phyloP scores from a whole-genome alignment of 2,888 invertebrate species.

The Plagodis dolabraria region DNA sequence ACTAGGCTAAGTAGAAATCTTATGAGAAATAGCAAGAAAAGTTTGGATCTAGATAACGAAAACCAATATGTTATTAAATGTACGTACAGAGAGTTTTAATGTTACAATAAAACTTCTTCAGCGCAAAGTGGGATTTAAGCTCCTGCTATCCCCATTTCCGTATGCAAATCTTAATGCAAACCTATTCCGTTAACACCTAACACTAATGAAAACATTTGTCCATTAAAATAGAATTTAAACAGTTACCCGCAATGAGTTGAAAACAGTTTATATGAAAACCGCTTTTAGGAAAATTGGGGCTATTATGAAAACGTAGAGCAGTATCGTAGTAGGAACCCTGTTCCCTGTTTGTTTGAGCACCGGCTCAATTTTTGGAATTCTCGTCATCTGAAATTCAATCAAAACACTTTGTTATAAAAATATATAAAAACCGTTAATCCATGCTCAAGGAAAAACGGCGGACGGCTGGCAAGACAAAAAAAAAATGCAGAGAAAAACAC shows the following conservation, averaged over 20 bases:
- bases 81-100: too few species aligned
- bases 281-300: constrained; percentile 27
- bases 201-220: constrained; percentile 29
- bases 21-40: too few species aligned
- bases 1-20: too few species aligned
- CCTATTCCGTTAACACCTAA: constrained; percentile 25
- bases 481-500: too few species aligned
- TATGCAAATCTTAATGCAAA: constrained; percentile 25
- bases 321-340: constrained; percentile 5
- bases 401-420: too few species aligned
- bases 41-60: too few species aligned
- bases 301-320: constrained; percentile 53
- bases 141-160: constrained; percentile 9
- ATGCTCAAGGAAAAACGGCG: too few species aligned
- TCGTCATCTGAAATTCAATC: too few species aligned
- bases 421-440: too few species aligned
- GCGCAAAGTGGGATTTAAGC: constrained; percentile 10
- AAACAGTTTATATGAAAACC: constrained; percentile 33
- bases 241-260: constrained; percentile 25
- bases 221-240: constrained; percentile 28
- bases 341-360: background rate
- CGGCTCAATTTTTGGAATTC: too few species aligned
- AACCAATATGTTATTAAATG: too few species aligned
- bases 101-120: background rate
- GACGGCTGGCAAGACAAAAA: too few species aligned